Evolutionary conservation across 2,113 vertebrate species (phyloP).

Genomic region (Ranitomeya imitator): DNA sequence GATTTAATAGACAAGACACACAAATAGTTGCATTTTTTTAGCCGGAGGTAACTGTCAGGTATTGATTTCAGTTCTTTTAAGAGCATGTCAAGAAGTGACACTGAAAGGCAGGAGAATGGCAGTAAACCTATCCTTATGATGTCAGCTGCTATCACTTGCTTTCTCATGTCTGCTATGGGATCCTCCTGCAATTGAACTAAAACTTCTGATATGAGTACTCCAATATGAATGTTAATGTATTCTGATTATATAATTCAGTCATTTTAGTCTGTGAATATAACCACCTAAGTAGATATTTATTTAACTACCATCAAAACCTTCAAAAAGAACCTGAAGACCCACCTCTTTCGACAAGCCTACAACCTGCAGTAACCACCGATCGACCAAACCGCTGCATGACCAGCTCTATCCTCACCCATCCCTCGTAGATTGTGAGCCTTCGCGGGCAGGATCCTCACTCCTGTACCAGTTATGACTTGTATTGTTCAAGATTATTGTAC

Average conservation of each 20-base stretch:
- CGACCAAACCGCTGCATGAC: too few relatives aligned
- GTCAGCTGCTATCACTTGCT: slow-evolving; percentile 41
- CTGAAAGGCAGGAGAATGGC: slow-evolving; percentile 14
- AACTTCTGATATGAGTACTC: not conserved
- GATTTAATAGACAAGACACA: slow-evolving; percentile 20
- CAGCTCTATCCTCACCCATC: too few relatives aligned
- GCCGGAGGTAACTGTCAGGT: slow-evolving; percentile 40
- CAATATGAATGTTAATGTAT: not conserved
- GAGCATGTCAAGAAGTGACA: slow-evolving; percentile 30
- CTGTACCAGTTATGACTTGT: too few relatives aligned
- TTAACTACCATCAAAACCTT: too few relatives aligned
- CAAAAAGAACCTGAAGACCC: too few relatives aligned
- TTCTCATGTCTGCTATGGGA: slow-evolving; percentile 16
- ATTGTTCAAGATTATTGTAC: too few relatives aligned
- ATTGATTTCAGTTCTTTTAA: slow-evolving; percentile 47
- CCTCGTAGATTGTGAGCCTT: too few relatives aligned
- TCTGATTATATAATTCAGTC: not conserved
- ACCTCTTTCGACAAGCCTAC: too few relatives aligned
- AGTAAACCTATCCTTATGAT: slow-evolving; percentile 39
- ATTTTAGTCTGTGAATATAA: not conserved
- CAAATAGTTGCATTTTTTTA: slow-evolving; percentile 32
- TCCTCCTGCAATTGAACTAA: slow-evolving; percentile 21
- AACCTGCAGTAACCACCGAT: too few relatives aligned
- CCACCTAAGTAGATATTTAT: not conserved
- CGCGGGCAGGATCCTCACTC: too few relatives aligned